A percentile compares a stretch with the other conserved stretches of the same genome.
Evolutionary conservation across 2,797 vertebrate species (phyloP).

Genomic region (Oophaga sylvatica): DNA sequence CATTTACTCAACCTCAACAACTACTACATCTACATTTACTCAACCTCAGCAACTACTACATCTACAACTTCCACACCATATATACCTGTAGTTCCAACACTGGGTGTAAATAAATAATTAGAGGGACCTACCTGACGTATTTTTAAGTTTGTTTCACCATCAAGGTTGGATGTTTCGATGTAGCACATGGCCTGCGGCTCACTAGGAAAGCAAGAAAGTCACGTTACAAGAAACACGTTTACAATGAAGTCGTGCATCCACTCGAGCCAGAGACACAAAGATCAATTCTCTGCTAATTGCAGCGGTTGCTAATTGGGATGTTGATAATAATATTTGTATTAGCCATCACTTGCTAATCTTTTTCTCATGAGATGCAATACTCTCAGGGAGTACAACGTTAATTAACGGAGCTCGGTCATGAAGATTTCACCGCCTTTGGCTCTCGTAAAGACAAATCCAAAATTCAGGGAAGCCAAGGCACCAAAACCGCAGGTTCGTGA

Average conservation of each 20-base stretch:
- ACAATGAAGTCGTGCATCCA: too few species aligned
- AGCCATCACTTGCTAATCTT: not conserved
- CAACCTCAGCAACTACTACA: not conserved
- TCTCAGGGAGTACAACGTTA: not conserved
- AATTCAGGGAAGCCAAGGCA: too few species aligned
- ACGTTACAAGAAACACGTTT: not conserved
- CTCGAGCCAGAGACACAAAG: not conserved
- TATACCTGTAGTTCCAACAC: not conserved
- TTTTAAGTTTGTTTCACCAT: constrained; percentile 98
- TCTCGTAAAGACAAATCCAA: too few species aligned
- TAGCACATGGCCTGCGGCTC: constrained; percentile 99
- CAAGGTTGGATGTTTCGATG: constrained; percentile 95
- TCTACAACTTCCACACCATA: not conserved
- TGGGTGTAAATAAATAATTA: not conserved
- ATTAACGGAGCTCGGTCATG: not conserved
- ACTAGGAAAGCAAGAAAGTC: constrained; percentile 71
- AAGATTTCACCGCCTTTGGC: too few species aligned
- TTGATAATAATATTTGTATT: not conserved
- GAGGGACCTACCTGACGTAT: constrained; percentile 89
- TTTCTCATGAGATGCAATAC: not conserved
- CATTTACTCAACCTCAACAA: too few species aligned
- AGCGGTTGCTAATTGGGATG: not conserved
- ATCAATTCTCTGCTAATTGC: not conserved
- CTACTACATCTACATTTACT: too few species aligned
- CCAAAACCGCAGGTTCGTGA: too few species aligned